Conservation (phyloP, 2,888 invertebrate genomes). For the Acanthosepion pharaonis region DNA sequence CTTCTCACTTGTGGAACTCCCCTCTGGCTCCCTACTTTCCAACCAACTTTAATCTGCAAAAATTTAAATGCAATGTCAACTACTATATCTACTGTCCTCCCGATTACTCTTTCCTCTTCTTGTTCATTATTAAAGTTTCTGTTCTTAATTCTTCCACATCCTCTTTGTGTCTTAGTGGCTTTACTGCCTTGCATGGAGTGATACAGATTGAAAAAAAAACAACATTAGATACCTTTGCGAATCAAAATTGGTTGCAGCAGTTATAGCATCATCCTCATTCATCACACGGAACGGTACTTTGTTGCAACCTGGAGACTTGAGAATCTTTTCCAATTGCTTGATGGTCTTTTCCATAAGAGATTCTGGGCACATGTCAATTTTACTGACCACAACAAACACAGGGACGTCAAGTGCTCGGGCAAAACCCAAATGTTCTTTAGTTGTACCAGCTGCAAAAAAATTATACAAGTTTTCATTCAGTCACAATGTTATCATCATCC, state of each 20-base stretch:
- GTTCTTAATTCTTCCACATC: no score
- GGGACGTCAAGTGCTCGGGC: constrained; percentile 80
- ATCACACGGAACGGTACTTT: constrained; percentile 81
- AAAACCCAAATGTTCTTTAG: constrained; percentile 92
- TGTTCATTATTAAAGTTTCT: no score
- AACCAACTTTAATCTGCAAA: no score
- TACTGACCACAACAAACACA: constrained; percentile 93
- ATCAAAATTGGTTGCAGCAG: constrained; percentile 82
- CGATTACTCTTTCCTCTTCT: no score
- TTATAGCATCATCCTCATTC: constrained; percentile 83
- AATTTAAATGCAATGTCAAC: no score
- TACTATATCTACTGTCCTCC: no score
- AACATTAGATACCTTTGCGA: constrained; percentile 74
- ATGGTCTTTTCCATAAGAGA: constrained; percentile 76
- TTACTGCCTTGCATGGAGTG: no score
- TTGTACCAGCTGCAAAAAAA: constrained; percentile 76
- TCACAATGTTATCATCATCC: background rate
- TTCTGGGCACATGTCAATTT: constrained; percentile 86
- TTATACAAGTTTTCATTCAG: background rate
- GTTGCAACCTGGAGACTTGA: constrained; percentile 81
- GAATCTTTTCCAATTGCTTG: constrained; percentile 78
- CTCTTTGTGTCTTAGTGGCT: no score
- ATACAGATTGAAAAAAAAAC: background rate
- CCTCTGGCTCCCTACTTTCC: no score
- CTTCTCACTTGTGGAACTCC: no score